Base-by-base conservation (phyloP, 2,888 invertebrate species). In the Dolichomitus sp. region DNA sequence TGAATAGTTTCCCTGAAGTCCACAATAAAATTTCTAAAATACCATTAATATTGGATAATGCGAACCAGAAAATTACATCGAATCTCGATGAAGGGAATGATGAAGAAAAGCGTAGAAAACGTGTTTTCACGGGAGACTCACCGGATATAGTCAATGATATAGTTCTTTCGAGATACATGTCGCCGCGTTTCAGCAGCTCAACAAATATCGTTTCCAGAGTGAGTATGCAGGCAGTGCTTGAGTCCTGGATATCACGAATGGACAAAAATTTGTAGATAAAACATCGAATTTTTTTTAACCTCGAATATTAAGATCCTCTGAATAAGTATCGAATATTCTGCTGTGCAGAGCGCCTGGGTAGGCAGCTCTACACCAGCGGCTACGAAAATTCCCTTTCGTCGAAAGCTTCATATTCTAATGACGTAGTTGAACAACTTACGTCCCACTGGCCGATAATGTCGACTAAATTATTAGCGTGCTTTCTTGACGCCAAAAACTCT, bases 121-220 rank as follows among this genome's bases (percentile, higher is more conserved):
- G 45, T 30, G 61, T 59, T 48, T 33, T 74, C 45, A 42, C 6
- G 17, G 12, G 0, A 42, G 52, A 75, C 86, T 85, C 83, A 93
- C 93, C 93, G 61, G 91, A 89, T 81, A 92, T 90, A 2, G 91
- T 89, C 3, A 93, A 88, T 1, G 90, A 81, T 87, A 93, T 92
- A 9, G 91, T 91, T 61, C 87, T 88, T 91, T 95, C 95, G 82
- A 96, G 94, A 80, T 95, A 94, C 95, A 97, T 95, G 87, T 96
- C 96, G 48, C 95, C 95, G 81, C 96, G 95, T 90, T 95, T 96
- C 19, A 97, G 91, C 73, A 97, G 92, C 89, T 96, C 96, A 27
- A 95, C 94, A 91, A 97, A 97, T 90, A 97, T 95, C 61, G 96
- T 95, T 94, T 97, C 97, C 84, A 97, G 91, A 23, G 97, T 96